Evolutionary conservation across 2,888 invertebrate species (phyloP).

Genomic region (Craniophora ligustri): DNA sequence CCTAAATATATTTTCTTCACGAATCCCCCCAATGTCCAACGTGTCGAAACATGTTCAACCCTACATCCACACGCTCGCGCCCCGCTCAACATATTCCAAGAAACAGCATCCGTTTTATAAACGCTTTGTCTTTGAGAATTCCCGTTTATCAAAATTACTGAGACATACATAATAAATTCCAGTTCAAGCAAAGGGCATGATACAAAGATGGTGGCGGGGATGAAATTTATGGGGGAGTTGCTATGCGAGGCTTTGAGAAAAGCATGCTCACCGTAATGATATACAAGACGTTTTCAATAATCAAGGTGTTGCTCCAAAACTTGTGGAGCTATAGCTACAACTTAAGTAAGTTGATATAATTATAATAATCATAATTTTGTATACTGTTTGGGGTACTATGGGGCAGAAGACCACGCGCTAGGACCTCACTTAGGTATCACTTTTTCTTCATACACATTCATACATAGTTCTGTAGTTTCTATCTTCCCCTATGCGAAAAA

Average conservation of each 20-base stretch:
- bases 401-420: too few relatives aligned
- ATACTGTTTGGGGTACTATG: too few relatives aligned
- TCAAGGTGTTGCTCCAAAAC: background rate
- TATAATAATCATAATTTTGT: too few relatives aligned
- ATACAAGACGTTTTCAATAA: background rate
- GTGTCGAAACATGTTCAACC: slow-evolving; percentile 39
- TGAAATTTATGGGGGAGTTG: slow-evolving; percentile 39
- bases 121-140: slow-evolving; percentile 48
- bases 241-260: slow-evolving; percentile 14
- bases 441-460: too few relatives aligned
- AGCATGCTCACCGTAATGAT: slow-evolving; percentile 18
- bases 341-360: too few relatives aligned
- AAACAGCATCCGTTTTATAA: slow-evolving; percentile 45
- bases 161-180: slow-evolving; percentile 53
- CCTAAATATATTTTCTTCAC: background rate
- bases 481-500: too few relatives aligned
- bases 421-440: too few relatives aligned
- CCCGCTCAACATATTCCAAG: slow-evolving; percentile 33
- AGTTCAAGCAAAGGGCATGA: slow-evolving; percentile 40
- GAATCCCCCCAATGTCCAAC: slow-evolving; percentile 20
- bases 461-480: too few relatives aligned
- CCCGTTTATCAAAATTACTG: slow-evolving; percentile 54
- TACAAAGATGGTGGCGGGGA: slow-evolving; percentile 27
- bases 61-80: slow-evolving; percentile 23
- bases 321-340: background rate